A percentile compares a stretch with the other conserved stretches of the same genome.
These are phyloP conservation scores for Clivina fossor DNA, from an alignment of 2,888 invertebrate genomes.

Conservation along the genomic window DNA sequence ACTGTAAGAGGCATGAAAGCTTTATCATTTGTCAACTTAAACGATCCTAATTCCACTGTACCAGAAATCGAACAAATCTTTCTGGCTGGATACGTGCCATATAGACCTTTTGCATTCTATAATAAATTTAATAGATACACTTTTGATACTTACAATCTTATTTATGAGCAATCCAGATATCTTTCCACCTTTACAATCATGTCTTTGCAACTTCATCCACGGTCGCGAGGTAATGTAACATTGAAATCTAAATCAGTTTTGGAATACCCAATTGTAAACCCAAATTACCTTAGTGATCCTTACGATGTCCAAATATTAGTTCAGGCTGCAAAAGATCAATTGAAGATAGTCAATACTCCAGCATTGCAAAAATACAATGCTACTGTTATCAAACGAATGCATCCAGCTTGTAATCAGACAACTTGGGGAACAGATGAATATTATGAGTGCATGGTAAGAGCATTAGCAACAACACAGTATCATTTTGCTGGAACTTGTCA, in stretches of 20 bases:
- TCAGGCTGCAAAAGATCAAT: slow-evolving; percentile 55
- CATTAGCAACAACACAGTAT: slow-evolving; percentile 63
- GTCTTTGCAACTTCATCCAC: slow-evolving; percentile 59
- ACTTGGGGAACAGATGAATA: slow-evolving; percentile 61
- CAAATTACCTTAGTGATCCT: slow-evolving; percentile 57
- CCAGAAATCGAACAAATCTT: slow-evolving; percentile 45
- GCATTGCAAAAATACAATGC: slow-evolving; percentile 60
- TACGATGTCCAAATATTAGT: slow-evolving; percentile 53
- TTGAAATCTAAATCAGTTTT: slow-evolving; percentile 57
- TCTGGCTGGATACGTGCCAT: slow-evolving; percentile 1
- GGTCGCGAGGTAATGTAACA: slow-evolving; percentile 54
- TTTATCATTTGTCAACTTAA: slow-evolving; percentile 30
- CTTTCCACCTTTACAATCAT: slow-evolving; percentile 45
- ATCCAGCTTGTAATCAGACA: slow-evolving; percentile 57
- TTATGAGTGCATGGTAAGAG: slow-evolving; percentile 65
- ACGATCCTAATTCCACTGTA: slow-evolving; percentile 37
- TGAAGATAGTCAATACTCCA: slow-evolving; percentile 52
- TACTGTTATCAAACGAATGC: slow-evolving; percentile 56
- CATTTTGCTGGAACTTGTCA: slow-evolving; percentile 69
- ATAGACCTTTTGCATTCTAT: slow-evolving; percentile 35
- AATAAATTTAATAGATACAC: slow-evolving; percentile 41
- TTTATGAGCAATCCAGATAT: slow-evolving; percentile 5
- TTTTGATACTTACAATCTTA: slow-evolving; percentile 41
- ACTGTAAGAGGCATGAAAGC: slow-evolving; percentile 42
- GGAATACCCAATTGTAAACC: slow-evolving; percentile 60